These are phyloP conservation scores for Prolemur simus DNA, from an alignment of 2,113 vertebrate species.

Conservation along the genomic window DNA sequence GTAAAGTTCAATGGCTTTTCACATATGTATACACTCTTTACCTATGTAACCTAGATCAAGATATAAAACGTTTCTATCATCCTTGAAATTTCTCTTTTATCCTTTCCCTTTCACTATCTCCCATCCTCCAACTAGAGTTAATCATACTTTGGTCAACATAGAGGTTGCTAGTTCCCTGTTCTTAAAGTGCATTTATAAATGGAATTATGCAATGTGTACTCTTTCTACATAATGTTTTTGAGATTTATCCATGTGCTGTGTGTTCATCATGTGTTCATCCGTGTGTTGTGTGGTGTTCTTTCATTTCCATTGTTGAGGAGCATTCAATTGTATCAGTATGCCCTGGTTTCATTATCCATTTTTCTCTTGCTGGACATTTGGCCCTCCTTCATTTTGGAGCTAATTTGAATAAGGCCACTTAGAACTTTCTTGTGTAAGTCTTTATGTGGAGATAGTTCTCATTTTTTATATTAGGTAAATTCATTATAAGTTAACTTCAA, in stretches of 20 bases:
- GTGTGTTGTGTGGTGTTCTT: background rate
- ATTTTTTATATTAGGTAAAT: background rate
- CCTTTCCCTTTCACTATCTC: background rate
- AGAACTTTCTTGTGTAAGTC: background rate
- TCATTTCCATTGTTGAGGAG: background rate
- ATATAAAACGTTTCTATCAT: background rate
- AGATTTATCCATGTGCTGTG: background rate
- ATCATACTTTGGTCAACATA: background rate
- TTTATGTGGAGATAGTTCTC: background rate
- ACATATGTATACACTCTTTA: background rate
- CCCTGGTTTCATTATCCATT: background rate
- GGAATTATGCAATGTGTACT: background rate
- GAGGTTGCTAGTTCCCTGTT: background rate
- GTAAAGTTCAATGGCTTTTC: background rate
- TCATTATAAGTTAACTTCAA: slow-evolving; percentile 24
- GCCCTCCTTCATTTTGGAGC: background rate
- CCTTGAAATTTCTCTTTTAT: background rate
- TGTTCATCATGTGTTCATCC: background rate
- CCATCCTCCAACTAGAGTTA: background rate
- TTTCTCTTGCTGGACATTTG: background rate
- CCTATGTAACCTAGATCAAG: background rate
- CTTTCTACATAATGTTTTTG: background rate
- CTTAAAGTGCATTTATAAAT: background rate
- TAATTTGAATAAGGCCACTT: background rate
- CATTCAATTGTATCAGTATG: background rate